Evolutionary conservation across 2,113 vertebrate genomes (phyloP), one percentile per base, ranked within the genome.

Genomic region (Illadopsis cleaveri): DNA sequence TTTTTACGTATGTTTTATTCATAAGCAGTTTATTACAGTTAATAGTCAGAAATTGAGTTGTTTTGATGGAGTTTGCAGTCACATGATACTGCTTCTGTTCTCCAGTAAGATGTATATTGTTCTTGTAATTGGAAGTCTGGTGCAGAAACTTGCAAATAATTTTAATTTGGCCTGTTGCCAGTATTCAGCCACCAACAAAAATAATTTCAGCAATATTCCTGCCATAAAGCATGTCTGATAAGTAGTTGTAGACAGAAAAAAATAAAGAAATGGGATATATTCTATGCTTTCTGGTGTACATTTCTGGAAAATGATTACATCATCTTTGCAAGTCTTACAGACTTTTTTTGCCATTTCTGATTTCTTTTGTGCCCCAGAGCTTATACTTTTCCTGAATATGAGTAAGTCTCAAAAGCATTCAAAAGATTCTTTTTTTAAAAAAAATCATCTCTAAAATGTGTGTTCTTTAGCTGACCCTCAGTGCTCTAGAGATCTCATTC

Each of bases 401-500:
- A 24, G 33, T 66, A 78, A 79, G n/a, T 79, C 69, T 94, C 61
- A 72, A 81, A 94, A 85, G 75, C 62, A 61, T 76, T 57, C n/a
- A 69, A 28, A 92, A 89, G 22, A 51, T 81, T 77, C 11, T 69
- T 77, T 37, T 16, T 1, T 24, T 3, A 27, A 72, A 78, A 72
- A 62, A 56, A 72, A 53, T 2, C 0, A 33, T 21, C 33, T 71
- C 37, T 64, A 61, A 89, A 93, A 68, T 10, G 16, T n/a, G 24
- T 66, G 15, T 1, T 51, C 56, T 92, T 94, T 82, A 84, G 44
- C 83, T 91, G 94, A 94, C 86, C 72, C 56, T 93, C 18, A 22
- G 48, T 72, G 61, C 83, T 94, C 81, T 89, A 48, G 86, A 91
- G 78, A 89, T 65, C 65, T 79, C 61, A 72, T 93, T 91, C 94